Percentiles rank a stretch among this genome's conserved stretches.
These are phyloP conservation scores for Cyanistes caeruleus DNA, from an alignment of 2,113 vertebrate genomes.

Conservation along the genomic window DNA sequence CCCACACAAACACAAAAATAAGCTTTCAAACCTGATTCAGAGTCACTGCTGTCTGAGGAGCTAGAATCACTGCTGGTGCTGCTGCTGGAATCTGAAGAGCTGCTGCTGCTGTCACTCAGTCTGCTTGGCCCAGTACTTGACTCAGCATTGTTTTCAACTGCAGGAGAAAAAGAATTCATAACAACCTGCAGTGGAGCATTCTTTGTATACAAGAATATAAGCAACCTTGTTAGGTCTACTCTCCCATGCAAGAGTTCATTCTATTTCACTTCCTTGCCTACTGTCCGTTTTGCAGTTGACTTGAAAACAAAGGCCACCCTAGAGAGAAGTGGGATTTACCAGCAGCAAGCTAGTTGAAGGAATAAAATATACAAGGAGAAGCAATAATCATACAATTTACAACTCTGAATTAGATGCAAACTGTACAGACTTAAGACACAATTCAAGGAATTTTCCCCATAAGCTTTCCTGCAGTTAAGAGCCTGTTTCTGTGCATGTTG, in stretches of 20 bases:
- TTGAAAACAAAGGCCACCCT: background rate
- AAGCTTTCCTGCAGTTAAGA: background rate
- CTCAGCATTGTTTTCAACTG: slow-evolving; percentile 58
- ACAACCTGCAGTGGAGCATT: background rate
- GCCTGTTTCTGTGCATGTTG: background rate
- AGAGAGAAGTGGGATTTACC: background rate
- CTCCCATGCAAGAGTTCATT: background rate
- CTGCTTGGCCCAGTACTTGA: slow-evolving; percentile 35
- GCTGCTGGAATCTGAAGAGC: slow-evolving; percentile 45
- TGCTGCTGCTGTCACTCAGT: slow-evolving; percentile 78
- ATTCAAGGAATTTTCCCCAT: background rate
- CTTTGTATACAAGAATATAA: background rate
- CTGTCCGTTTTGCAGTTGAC: background rate
- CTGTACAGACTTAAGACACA: background rate
- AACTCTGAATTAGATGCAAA: background rate
- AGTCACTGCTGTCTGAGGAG: slow-evolving; percentile 83
- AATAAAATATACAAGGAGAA: background rate
- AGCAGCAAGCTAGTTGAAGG: background rate
- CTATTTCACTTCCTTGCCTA: background rate
- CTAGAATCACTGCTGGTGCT: slow-evolving; percentile 74
- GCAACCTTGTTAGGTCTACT: background rate
- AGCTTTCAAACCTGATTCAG: slow-evolving; percentile 85
- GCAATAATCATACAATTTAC: background rate
- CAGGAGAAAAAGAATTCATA: background rate
- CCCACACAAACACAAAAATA: background rate